These are phyloP conservation scores for Melanchra persicariae DNA, from an alignment of 2,888 invertebrate species.

Conservation along the genomic window DNA sequence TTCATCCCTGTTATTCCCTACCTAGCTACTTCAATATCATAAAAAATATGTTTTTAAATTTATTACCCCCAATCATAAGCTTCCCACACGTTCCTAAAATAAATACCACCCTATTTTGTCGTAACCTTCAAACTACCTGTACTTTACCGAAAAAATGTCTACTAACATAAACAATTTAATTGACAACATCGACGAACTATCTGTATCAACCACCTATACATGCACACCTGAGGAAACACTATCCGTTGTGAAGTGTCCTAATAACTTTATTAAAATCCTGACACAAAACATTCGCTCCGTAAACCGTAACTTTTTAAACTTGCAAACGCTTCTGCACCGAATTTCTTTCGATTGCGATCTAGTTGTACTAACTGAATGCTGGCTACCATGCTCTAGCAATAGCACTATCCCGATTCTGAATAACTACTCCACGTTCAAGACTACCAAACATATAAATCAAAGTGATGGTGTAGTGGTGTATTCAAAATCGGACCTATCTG, in stretches of 20 bases:
- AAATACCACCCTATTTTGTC: neutral
- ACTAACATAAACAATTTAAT: no score
- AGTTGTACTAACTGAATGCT: neutral
- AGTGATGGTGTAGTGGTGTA: no score
- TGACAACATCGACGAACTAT: conserved; percentile 3
- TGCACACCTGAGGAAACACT: neutral
- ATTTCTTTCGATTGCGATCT: conserved; percentile 1
- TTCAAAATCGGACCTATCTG: no score
- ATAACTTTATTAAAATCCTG: neutral
- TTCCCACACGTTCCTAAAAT: neutral
- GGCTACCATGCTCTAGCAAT: no score
- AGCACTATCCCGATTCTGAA: no score
- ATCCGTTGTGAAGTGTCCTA: neutral
- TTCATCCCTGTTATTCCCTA: neutral
- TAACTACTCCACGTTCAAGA: no score
- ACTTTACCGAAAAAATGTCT: no score
- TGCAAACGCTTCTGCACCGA: conserved; percentile 18
- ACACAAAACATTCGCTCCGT: no score
- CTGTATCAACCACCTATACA: neutral
- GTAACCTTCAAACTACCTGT: neutral
- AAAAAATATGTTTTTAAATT: neutral
- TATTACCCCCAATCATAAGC: neutral
- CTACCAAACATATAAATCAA: no score
- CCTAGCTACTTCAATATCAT: neutral
- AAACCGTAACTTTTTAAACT: no score